Conservation (phyloP, 2,888 invertebrate species). For the Apotomis turbidana region DNA sequence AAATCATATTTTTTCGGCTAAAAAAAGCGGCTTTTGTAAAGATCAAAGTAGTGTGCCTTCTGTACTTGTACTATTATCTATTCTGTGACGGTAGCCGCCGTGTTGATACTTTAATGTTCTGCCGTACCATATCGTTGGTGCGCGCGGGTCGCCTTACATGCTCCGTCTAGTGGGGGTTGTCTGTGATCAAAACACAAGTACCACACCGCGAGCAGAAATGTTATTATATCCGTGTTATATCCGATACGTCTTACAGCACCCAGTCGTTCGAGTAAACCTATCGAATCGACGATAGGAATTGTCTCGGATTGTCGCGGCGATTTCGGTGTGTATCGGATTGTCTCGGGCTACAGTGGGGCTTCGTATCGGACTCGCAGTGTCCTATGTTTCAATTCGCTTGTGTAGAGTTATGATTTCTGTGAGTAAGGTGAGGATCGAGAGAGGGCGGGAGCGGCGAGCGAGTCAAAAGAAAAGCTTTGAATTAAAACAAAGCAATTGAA, state of each 20-base stretch:
- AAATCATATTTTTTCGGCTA: no score
- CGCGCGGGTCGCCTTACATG: no score
- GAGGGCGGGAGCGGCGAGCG: background rate
- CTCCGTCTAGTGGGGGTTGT: no score
- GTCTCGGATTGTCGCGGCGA: background rate
- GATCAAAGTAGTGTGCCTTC: no score
- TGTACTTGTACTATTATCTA: no score
- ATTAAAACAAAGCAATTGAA: background rate
- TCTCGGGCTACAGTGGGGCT: background rate
- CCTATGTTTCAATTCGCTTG: slow-evolving; percentile 46
- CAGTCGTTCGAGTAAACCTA: background rate
- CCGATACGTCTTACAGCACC: slow-evolving; percentile 12
- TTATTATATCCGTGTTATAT: slow-evolving; percentile 4
- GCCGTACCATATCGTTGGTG: no score
- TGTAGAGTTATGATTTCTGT: slow-evolving; percentile 58
- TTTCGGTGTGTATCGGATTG: background rate
- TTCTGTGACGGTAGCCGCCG: no score
- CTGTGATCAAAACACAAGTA: no score
- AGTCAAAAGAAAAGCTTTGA: background rate
- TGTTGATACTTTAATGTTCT: no score
- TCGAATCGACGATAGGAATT: slow-evolving; percentile 12
- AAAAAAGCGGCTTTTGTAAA: no score
- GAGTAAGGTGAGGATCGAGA: slow-evolving; percentile 43
- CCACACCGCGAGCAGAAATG: background rate
- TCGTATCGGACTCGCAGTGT: slow-evolving; percentile 8